Conservation (phyloP, 2,113 vertebrate species). For the Gulo gulo region DNA sequence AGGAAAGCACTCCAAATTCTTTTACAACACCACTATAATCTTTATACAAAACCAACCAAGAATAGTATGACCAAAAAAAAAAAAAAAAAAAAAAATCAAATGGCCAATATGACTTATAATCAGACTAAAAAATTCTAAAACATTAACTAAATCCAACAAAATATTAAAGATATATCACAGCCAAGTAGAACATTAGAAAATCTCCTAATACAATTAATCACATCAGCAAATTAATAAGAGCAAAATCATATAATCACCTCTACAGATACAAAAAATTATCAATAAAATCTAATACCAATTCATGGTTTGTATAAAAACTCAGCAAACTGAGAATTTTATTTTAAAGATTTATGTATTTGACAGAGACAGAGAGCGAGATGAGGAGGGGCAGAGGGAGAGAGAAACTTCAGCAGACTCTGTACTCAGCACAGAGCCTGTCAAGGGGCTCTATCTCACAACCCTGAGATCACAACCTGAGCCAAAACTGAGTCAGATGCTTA, state of each 20-base stretch:
- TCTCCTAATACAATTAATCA: neutral
- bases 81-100: neutral
- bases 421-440: neutral
- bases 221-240: neutral
- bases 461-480: neutral
- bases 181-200: neutral
- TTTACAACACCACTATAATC: neutral
- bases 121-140: neutral
- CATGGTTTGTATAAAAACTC: neutral
- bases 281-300: neutral
- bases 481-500: neutral
- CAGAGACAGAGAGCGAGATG: neutral
- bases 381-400: neutral
- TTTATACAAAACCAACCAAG: neutral
- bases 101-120: neutral
- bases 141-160: neutral
- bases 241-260: neutral
- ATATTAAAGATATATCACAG: neutral
- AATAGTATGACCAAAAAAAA: neutral
- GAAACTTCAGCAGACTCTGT: neutral
- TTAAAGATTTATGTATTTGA: neutral
- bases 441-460: neutral
- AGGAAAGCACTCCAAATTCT: neutral
- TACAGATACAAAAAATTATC: neutral
- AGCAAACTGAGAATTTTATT: neutral